Evolutionary conservation across 2,888 invertebrate genomes (phyloP), one percentile per base, ranked within the genome.

Genomic region (Lasiommata megera): DNA sequence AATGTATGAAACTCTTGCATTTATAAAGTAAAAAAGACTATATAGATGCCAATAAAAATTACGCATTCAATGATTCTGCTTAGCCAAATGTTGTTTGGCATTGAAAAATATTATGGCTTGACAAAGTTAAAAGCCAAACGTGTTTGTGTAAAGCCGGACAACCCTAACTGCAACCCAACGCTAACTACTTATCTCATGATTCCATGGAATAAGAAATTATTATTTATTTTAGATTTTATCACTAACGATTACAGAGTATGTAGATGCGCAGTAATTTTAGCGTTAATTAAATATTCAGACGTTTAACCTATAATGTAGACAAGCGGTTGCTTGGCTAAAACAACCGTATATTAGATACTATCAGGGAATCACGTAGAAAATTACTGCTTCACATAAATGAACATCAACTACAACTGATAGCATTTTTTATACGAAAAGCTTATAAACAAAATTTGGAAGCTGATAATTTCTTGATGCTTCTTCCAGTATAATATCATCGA

Each of bases 181-280:
- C 68, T 74, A 71, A 69, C 69, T 63, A 67, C 67, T 67, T 72
- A 70, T 73, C 67, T 65, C 61, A 61, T 66, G 65, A 69, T 70
- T 73, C 70, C 67, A 67, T 69, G 63, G 64, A 66, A 63, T 68
- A 66, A 68, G 64, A 57, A 58, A 48, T 61, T 56, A 62, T 61
- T 62, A 64, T 62, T 61, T 63, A 59, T 63, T 60, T 58, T 48
- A 54, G 60, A 63, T 65, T 28, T 56, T 61, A 63, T 65, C 65
- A 58, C 16, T 7, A 50, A 8, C 55, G 58, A 61, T 59, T 55
- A 54, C 37, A 56, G 37, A 43, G 53, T 56, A 53, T 31, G 44
- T 50, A 56, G 38, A 43, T 29, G 51, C 46, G 17, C 28, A 29
- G 51, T 43, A 36, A 34, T 60, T 50, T 56, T 44, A 47, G 53